Evolutionary conservation across 2,888 invertebrate genomes (phyloP), one percentile per base, ranked within the genome.

Genomic region (Formica aserva): DNA sequence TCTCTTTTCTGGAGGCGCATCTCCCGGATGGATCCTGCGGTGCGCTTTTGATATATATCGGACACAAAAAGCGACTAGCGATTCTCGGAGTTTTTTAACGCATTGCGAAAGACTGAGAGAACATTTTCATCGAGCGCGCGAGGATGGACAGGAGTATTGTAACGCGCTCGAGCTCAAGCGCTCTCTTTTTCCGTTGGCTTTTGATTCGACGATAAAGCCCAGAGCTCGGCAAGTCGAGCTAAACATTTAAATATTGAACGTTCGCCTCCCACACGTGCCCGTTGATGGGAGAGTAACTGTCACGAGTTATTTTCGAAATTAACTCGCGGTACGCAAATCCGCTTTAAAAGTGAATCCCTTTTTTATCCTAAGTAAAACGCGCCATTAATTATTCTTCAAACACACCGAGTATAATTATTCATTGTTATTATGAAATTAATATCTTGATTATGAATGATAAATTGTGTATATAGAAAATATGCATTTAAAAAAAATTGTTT

Each of bases 21-120:
- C 65, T 77, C 32, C 32, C n/a, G 13, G 29, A 41, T 66, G 80
- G 81, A 52, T 71, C 55, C 82, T 71, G 72, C 29, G 26, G 69
- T 41, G 22, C 67, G 77, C 62, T 35, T 62, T 22, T 72, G 81
- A 83, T 63, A 57, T 84, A 60, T 65, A 63, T 84, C 60, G 67
- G 55, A 65, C 62, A 83, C 82, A 83, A 89, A 82, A 81, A 77
- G 60, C 74, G 69, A 82, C 83, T 85, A 82, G 77, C 81, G 62
- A 76, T 82, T 78, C 63, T 67, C 63, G 82, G 80, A 82, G 84
- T 84, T 65, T 82, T 66, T 71, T 52, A 62, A 82, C 69, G 77
- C 78, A 75, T 32, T 63, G 22, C 15, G 76, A 52, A 29, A 22
- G n/a, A 32, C 11, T 13, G 69, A 41, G 45, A 45, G 60, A 62